phyloP scores from a whole-genome alignment of 2,113 vertebrate genomes.

The Syrrhaptes paradoxus region DNA sequence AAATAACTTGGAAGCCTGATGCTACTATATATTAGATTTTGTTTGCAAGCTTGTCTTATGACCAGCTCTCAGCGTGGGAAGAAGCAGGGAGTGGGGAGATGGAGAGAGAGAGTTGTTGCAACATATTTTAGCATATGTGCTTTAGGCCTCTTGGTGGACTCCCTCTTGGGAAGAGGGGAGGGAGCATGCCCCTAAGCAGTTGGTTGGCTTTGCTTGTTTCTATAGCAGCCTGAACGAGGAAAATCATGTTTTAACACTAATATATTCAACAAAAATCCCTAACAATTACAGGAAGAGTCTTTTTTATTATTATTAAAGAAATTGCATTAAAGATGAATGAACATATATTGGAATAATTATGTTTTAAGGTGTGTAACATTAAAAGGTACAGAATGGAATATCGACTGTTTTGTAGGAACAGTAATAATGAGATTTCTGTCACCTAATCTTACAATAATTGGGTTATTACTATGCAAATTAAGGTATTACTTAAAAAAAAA shows the following conservation, averaged over 20 bases:
- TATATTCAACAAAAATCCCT: slow-evolving; percentile 57
- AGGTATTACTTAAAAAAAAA: slow-evolving; percentile 79
- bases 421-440: slow-evolving; percentile 83
- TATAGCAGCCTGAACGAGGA: slow-evolving; percentile 65
- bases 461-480: slow-evolving; percentile 86
- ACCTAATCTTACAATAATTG: slow-evolving; percentile 84
- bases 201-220: slow-evolving; percentile 73
- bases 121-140: slow-evolving; percentile 52
- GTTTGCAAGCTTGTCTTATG: slow-evolving; percentile 72
- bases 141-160: slow-evolving; percentile 59
- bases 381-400: slow-evolving; percentile 83
- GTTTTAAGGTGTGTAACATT: slow-evolving; percentile 81
- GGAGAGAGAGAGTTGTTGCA: slow-evolving; percentile 23
- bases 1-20: slow-evolving; percentile 37
- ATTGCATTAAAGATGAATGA: slow-evolving; percentile 83
- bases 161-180: slow-evolving; percentile 25
- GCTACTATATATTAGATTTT: slow-evolving; percentile 70
- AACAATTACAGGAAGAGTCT: slow-evolving; percentile 70
- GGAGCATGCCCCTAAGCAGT: slow-evolving; percentile 51
- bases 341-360: slow-evolving; percentile 79
- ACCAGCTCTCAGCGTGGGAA: slow-evolving; percentile 69
- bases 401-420: slow-evolving; percentile 79
- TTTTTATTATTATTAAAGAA: slow-evolving; percentile 75
- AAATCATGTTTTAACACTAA: slow-evolving; percentile 73
- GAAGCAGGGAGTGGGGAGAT: slow-evolving; percentile 31